These are phyloP conservation scores for Tenthredo mesomela DNA, from an alignment of 2,888 invertebrate species.

Conservation along the genomic window DNA sequence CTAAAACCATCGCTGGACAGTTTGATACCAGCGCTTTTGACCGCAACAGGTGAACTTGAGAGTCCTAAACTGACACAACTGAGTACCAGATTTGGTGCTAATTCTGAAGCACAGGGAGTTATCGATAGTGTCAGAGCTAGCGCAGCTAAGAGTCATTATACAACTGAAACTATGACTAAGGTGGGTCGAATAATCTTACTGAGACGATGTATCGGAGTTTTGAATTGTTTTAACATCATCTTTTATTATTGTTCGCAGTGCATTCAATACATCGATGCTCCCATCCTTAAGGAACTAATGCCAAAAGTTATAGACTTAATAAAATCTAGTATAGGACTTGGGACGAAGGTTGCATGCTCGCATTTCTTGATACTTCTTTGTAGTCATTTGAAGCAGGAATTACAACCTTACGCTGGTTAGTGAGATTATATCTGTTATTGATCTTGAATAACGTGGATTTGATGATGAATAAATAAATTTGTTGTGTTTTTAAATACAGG, in stretches of 20 bases:
- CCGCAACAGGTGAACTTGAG: constrained; percentile 93
- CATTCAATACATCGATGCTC: constrained; percentile 87
- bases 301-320: constrained; percentile 91
- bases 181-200: constrained; percentile 74
- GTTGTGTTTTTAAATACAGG: constrained; percentile 72
- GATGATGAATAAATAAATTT: not conserved
- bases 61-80: constrained; percentile 88
- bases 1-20: constrained; percentile 90
- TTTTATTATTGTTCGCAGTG: constrained; percentile 76
- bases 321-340: constrained; percentile 89
- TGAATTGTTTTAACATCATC: not conserved
- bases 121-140: constrained; percentile 90
- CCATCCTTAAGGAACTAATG: constrained; percentile 88
- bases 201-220: not conserved
- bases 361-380: constrained; percentile 87
- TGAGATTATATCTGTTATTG: constrained; percentile 5
- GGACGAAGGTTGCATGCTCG: constrained; percentile 90
- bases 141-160: constrained; percentile 91
- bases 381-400: constrained; percentile 78
- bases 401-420: constrained; percentile 81
- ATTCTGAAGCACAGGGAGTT: constrained; percentile 86
- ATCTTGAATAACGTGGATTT: constrained; percentile 13
- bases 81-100: constrained; percentile 85
- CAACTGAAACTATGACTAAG: constrained; percentile 92
- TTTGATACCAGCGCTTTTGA: constrained; percentile 90